A percentile compares a stretch with the other conserved stretches of the same genome.
phyloP scores from a whole-genome alignment of 2,797 vertebrate species.

The Pangasius sanitwongsei region DNA sequence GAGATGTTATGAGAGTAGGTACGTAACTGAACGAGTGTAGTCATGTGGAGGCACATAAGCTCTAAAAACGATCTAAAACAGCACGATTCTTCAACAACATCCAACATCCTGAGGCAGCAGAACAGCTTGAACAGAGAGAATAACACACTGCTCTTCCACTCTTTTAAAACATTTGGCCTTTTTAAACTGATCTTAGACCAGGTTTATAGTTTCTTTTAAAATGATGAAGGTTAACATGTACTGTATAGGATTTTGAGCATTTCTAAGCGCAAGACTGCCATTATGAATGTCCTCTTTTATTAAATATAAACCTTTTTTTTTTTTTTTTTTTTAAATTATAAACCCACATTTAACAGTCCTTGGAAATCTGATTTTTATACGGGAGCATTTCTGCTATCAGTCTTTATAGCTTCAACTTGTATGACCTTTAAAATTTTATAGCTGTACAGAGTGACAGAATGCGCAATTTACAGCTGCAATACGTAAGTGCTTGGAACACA shows the following conservation, averaged over 20 bases:
- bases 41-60: slow-evolving; percentile 66
- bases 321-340: neutral
- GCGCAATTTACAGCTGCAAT: neutral
- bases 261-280: neutral
- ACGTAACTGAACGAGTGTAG: slow-evolving; percentile 42
- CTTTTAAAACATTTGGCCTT: neutral
- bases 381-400: neutral
- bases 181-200: slow-evolving; percentile 16
- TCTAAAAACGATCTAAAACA: slow-evolving; percentile 53
- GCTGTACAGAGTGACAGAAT: neutral
- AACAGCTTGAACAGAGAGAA: slow-evolving; percentile 27
- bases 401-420: neutral
- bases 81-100: slow-evolving; percentile 44
- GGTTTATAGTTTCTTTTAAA: neutral
- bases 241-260: neutral
- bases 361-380: neutral
- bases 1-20: slow-evolving; percentile 22
- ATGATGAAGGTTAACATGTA: neutral
- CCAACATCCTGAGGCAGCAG: slow-evolving; percentile 49
- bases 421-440: neutral
- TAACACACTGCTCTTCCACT: neutral
- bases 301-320: neutral
- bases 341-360: neutral
- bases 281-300: neutral
- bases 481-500: neutral